A percentile compares a stretch with the other conserved stretches of the same genome.
Conservation (phyloP, 64 coral and sea anemone species). For the Stylophora pistillata region DNA sequence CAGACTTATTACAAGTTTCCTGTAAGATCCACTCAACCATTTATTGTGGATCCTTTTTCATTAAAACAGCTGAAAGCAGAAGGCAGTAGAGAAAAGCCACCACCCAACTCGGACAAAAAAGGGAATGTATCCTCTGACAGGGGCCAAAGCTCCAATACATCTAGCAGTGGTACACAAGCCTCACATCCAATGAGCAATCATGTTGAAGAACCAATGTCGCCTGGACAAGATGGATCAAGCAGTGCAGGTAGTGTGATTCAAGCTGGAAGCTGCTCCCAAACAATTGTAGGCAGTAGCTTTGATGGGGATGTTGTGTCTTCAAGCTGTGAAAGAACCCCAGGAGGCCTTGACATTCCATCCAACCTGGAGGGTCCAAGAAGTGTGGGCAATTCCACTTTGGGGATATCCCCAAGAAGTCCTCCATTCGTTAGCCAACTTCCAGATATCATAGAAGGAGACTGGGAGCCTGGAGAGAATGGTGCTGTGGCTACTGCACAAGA, state of each 20-base stretch:
- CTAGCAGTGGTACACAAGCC: conserved; percentile 16
- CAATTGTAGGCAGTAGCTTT: conserved; percentile 58
- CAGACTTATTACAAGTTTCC: neutral
- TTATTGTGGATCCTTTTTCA: neutral
- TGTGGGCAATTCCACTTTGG: conserved; percentile 15
- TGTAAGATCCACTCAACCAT: neutral
- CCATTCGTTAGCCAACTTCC: conserved; percentile 70
- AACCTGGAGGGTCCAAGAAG: conserved; percentile 23
- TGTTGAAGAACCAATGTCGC: conserved; percentile 56
- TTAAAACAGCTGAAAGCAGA: conserved; percentile 66
- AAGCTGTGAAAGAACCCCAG: conserved; percentile 68
- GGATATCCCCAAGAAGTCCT: conserved; percentile 86
- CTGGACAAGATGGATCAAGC: conserved; percentile 48
- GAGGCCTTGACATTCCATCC: conserved; percentile 53
- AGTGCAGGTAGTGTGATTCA: conserved; percentile 32
- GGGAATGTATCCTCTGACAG: conserved; percentile 39
- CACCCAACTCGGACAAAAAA: conserved; percentile 62
- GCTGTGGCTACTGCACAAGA: conserved; percentile 77
- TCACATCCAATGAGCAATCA: conserved; percentile 28
- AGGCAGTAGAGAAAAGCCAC: conserved; percentile 62
- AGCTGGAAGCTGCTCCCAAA: conserved; percentile 48
- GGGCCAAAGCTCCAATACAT: conserved; percentile 24
- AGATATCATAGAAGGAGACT: conserved; percentile 83
- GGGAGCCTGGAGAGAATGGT: conserved; percentile 50
- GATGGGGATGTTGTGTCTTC: conserved; percentile 69